Evolutionary conservation across 2,797 vertebrate species (phyloP), one percentile per base, ranked within the genome.

Genomic region (Pseudotriccus pelzelni): DNA sequence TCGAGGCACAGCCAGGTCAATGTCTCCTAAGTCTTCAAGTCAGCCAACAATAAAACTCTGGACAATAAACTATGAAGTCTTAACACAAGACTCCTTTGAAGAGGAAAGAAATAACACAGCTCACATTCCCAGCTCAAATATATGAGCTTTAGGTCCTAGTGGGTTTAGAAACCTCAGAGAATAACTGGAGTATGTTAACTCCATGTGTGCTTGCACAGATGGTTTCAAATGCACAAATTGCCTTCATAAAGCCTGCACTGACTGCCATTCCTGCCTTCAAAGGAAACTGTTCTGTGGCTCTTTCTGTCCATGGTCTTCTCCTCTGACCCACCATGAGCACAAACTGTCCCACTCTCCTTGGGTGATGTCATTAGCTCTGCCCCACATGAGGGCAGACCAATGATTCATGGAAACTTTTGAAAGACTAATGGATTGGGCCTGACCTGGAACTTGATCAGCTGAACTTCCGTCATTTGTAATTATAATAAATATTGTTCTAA

Each of bases 181-280:
- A 10, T 8, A 70, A 25, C 60, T 60, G 22, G 6, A 36, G 30
- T 23, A 9, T 5, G 3, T 64, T 50, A 53, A 81, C 27, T 25
- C 32, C 32, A 8, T 2, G 0, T n/a, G 44, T 72, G 21, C 59
- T 95, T 21, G 25, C 24, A 36, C 16, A 25, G 55, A 15, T 49
- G 78, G 15, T 63, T 30, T 64, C 3, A 7, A 17, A 19, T n/a
- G 25, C 44, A 44, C 7, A 32, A 27, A 16, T 6, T 43, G 50
- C 39, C 16, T 62, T 34, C 28, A 4, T 37, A 50, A 22, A 0
- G 1, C 30, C 30, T 25, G 11, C 41, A n/a, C 1, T 4, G 32
- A n/a, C 12, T 75, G 18, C 7, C 9, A 28, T n/a, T 56, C 24
- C 49, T 58, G 39, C 50, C 70, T 84, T 49, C 1, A 0, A 46